A percentile compares a stretch with the other conserved stretches of the same genome.
phyloP scores from a whole-genome alignment of 2,888 invertebrate genomes.

The Tipula confusa region DNA sequence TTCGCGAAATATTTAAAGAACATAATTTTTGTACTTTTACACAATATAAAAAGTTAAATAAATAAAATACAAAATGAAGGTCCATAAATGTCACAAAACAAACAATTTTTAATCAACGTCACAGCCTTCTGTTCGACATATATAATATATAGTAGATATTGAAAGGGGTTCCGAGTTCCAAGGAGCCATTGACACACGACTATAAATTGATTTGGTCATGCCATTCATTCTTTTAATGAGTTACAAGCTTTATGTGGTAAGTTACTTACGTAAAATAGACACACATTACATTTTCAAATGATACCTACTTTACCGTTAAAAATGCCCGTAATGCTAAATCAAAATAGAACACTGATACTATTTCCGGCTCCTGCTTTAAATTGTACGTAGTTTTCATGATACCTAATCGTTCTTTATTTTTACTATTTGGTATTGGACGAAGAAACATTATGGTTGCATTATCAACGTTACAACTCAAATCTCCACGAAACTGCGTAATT shows the following conservation, averaged over 20 bases:
- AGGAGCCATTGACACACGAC: no score
- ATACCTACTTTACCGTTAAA: conserved; percentile 64
- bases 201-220: no score
- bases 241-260: no score
- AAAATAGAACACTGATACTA: conserved; percentile 81
- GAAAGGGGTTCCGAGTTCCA: no score
- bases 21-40: background rate
- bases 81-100: background rate
- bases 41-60: background rate
- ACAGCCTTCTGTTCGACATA: background rate
- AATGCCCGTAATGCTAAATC: conserved; percentile 73
- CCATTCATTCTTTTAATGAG: no score
- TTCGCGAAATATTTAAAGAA: background rate
- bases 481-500: conserved; percentile 70
- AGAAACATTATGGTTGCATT: conserved; percentile 74
- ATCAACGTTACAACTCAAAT: conserved; percentile 67
- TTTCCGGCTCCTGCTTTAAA: conserved; percentile 65
- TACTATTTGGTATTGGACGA: conserved; percentile 65
- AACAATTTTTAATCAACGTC: background rate
- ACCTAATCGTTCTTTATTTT: conserved; percentile 65
- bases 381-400: conserved; percentile 67
- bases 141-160: no score
- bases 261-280: background rate
- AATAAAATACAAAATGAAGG: background rate
- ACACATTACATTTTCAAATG: background rate